Evolutionary conservation across 2,797 vertebrate species (phyloP), one percentile per base, ranked within the genome.

Genomic region (Hemitrygon akajei): DNA sequence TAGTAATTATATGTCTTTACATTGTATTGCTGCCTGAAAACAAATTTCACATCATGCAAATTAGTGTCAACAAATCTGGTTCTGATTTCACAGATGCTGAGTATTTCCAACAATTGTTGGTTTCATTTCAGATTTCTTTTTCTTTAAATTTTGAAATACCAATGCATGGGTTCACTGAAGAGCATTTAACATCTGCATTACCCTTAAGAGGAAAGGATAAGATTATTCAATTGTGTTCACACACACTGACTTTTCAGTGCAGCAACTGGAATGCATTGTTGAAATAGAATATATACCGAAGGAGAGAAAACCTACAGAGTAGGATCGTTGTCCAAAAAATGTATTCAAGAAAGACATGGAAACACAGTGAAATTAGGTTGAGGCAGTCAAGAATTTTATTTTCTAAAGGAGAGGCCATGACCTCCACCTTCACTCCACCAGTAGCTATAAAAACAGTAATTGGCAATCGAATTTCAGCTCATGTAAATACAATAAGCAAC

Each of bases 381-480:
- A 89, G 22, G 60, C 9, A 11, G n/a, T 25, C 91, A 76, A 25
- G 40, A 75, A n/a, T 93, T 93, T 93, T 93, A 93, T 58, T 93
- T 92, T 93, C 20, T 47, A n/a, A 87, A 76, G 76, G 47, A 73
- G 14, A 76, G 10, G 37, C 91, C 73, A 93, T 56, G 73, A 75
- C 71, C 25, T 93, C 76, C 25, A 89, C 7, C 37, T 25, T 30
- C 37, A 47, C 11, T 92, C 40, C 73, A 37, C 12, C n/a, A 60
- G 58, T 34, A 89, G 9, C 86, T 22, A 69, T 25, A 66, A 75
- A 40, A 7, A 75, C 71, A 92, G 40, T 27, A 56, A 69, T 7
- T 71, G 34, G 9, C 37, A 91, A 40, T 60, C 7, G 7, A 89
- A 89, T 34, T 34, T 7, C n/a, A 82, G 11, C 18, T 25, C 4